phyloP scores from a whole-genome alignment of 2,113 vertebrate species.

The Sander lucioperca region DNA sequence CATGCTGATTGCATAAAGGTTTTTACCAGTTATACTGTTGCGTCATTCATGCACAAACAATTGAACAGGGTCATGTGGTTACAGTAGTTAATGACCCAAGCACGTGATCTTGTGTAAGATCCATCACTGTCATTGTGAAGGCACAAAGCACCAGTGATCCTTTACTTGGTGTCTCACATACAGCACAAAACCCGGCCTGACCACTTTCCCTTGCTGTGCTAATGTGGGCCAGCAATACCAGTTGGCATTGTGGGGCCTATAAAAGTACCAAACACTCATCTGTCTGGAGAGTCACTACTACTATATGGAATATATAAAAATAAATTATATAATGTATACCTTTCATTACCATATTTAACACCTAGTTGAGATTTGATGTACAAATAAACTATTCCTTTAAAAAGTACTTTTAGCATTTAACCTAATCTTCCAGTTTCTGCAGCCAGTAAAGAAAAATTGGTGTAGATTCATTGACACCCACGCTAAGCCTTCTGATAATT shows the following conservation, averaged over 20 bases:
- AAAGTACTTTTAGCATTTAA: background rate
- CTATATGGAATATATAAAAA: background rate
- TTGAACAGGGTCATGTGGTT: conserved; percentile 3
- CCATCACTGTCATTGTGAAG: conserved; percentile 29
- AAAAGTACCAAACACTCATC: background rate
- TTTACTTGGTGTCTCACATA: conserved; percentile 27
- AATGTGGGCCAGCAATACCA: conserved; percentile 37
- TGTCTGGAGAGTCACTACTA: background rate
- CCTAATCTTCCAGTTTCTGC: background rate
- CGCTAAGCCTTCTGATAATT: too few species aligned
- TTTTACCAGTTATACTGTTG: background rate
- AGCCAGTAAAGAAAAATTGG: background rate
- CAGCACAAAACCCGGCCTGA: background rate
- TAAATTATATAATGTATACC: background rate
- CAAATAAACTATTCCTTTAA: background rate
- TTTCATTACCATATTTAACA: background rate
- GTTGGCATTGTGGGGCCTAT: conserved; percentile 12
- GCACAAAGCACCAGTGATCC: conserved; percentile 58
- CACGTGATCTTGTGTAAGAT: conserved; percentile 52
- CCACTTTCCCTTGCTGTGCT: conserved; percentile 5
- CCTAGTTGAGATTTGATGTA: background rate
- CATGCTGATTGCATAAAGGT: background rate
- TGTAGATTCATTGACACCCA: background rate
- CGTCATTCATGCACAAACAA: conserved; percentile 1
- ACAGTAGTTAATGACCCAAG: conserved; percentile 39